Base-by-base conservation (phyloP, 2,888 invertebrate genomes). In the Omphaloscelis lunosa region DNA sequence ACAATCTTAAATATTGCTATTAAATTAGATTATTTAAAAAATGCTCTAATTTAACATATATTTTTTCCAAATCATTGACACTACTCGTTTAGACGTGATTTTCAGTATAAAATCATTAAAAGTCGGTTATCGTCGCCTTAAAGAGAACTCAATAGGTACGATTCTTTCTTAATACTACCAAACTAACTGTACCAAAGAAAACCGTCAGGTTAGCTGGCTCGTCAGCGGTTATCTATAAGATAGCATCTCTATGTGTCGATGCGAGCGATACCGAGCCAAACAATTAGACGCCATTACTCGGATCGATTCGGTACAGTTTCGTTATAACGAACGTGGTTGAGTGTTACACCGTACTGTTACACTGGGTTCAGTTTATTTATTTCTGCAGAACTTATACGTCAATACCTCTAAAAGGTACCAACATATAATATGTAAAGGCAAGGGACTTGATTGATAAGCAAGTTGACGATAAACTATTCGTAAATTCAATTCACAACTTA, bases 221-320 rank as follows among this genome's bases (percentile, higher is more conserved):
- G 78, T 80, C 75, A 82, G 82, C 51, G 74, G 78, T 85, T 86
- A 93, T 93, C 91, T 80, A 48, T 53, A 45, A 84, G 91, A 91
- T 92, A 88, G 86, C 88, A 91, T 91, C 80, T 87, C 88, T 86
- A 88, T 86, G 86, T 82, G 81, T 77, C 83, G 85, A 90, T 84
- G 81, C 86, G 12, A 80, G 80, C 90, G 94, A 94, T 93, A 92
- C 89, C 84, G 88, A 88, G 90, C 93, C 94, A 94, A 95, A 96
- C 96, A 96, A 96, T 96, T 96, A 96, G 95, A 94, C 91, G 92
- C 94, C 92, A 95, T 95, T 95, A 95, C 94, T 93, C 89, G 89
- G 90, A 94, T 93, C 92, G 93, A 92, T 93, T 91, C 90, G 88
- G 92, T 92, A 92, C 91, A 90, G 92, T 92, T 93, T 90, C 86